Evolutionary conservation across 92 coral and sea anemone species (phyloP), one percentile per base, ranked within the genome.

Genomic region (Heteractis magnifica): DNA sequence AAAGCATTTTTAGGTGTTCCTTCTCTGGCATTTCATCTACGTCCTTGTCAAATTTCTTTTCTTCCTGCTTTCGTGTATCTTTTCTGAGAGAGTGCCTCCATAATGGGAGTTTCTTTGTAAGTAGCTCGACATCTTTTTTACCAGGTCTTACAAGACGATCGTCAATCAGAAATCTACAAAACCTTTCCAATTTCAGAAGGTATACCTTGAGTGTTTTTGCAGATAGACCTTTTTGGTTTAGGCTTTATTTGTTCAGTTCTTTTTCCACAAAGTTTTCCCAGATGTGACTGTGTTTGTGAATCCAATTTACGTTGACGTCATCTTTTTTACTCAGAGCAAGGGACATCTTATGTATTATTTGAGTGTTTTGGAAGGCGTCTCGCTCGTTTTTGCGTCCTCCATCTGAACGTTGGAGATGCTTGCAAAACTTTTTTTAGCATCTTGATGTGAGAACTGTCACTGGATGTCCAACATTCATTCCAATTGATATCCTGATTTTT

Each of bases 261-360:
- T 48, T 48, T 75, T 75, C 78, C 3, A 75, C 55, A 18, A 75
- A 75, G 13, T 75, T 75, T 4, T 75, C 56, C 78, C 78, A 75
- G 26, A 75, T 48, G 20, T 50, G 20, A 49, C 20, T 4, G 53
- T 75, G 78, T 4, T 75, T 18, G 1, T 10, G 12, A 49, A 75
- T 75, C 78, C 78, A 75, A 18, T 50, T 44, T 10, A 50, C 26
- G 20, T 75, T 50, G 34, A 48, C 58, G 8, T n/a, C 58, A 16
- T 19, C 21, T 16, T 64, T n/a, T 1, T 64, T 18, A 14, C 55
- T 10, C 12, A 75, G 26, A 6, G 23, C 21, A 8, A 49, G 6
- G 78, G 3, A 50, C 55, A 75, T 75, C 13, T 10, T 75, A 10
- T 49, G 26, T 5, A 75, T 50, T 19, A 21, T 75, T 52, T 75